Conservation (phyloP, 1,140 invertebrate genomes). For the Philotrypesis tridentata region DNA sequence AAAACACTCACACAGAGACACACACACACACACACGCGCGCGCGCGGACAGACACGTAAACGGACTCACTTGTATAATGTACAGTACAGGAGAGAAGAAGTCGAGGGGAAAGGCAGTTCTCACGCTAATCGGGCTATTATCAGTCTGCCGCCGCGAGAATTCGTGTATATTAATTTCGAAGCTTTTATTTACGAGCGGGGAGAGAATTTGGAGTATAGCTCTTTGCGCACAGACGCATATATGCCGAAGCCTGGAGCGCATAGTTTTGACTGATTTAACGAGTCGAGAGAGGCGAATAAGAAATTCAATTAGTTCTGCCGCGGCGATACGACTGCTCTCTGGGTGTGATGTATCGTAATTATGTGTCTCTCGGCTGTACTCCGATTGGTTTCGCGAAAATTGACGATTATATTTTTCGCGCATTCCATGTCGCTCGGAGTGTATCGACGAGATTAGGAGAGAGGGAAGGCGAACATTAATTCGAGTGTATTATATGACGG, state of each 20-base stretch:
- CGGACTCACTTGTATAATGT: too few species aligned
- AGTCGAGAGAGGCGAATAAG: background rate
- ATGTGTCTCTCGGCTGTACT: too few species aligned
- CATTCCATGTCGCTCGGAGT: background rate
- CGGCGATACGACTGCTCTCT: background rate
- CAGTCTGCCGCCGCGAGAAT: background rate
- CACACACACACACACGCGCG: too few species aligned
- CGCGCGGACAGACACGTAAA: too few species aligned
- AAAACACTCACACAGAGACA: conserved; percentile 15
- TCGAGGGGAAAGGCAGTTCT: conserved; percentile 20
- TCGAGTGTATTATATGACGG: background rate
- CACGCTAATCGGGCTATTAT: conserved; percentile 42
- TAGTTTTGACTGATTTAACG: background rate
- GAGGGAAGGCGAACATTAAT: background rate
- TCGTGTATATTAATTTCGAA: background rate
- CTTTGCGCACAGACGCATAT: too few species aligned
- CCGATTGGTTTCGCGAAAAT: background rate
- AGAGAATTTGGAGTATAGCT: background rate
- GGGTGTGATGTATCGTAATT: background rate
- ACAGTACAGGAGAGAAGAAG: too few species aligned
- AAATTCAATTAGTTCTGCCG: conserved; percentile 2
- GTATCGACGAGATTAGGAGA: too few species aligned
- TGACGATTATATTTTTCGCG: background rate
- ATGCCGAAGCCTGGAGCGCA: too few species aligned
- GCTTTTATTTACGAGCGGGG: background rate